Evolutionary conservation across 2,797 vertebrate species (phyloP), one percentile per base, ranked within the genome.

Genomic region (Chromis chromis): DNA sequence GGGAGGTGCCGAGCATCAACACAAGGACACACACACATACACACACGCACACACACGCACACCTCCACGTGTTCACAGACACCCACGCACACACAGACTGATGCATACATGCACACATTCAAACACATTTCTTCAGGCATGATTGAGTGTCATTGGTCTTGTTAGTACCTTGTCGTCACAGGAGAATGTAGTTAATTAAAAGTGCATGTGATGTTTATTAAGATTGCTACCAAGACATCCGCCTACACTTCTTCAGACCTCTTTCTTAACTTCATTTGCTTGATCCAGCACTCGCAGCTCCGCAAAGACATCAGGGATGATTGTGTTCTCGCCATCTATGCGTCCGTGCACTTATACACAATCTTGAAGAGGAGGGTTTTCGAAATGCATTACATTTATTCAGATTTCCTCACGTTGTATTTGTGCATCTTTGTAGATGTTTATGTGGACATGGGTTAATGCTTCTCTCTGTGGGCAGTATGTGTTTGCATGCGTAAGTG

Each of bases 131-230:
- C 82, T 83, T 54, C 48, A 27, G 68, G 83, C 84, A 68, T 79
- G 83, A 87, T 80, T 85, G 88, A 83, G 76, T 77, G 84, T 76
- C 63, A 63, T 54, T 78, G 76, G 85, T 90, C 85, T 86, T 89
- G 86, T 91, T 91, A 90, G 84, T 90, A 88, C 77, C 81, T 90
- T 86, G 84, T 91, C 82, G 56, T 90, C 89, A 85, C 80, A 60
- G 65, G 76, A 87, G 86, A 89, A 86, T 82, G 79, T 85, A 84
- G 86, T 85, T 91, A 87, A 92, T 93, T 92, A 93, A 91, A 90
- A 86, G 83, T 74, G 74, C 64, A 71, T 77, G 83, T 85, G 88
- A 89, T 90, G 85, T 90, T 91, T 90, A 91, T 91, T 88, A 88
- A 86, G 81, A 82, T 81, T 74, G 76, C 84, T 74, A 62, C 80